phyloP scores from a whole-genome alignment of 1,140 invertebrate genomes.

The Zaprionus kolodkinae region DNA sequence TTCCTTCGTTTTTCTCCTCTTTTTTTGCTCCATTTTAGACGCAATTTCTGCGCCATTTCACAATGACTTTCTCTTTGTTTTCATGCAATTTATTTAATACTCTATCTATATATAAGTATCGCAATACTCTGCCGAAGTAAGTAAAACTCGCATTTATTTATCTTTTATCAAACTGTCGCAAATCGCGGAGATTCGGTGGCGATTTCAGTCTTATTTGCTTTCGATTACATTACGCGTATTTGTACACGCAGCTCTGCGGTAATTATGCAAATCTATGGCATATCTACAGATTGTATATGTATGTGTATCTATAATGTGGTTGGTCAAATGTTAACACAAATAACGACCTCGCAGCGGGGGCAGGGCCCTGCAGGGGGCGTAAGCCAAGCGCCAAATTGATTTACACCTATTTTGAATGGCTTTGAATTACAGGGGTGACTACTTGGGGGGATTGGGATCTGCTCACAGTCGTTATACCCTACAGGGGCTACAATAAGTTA shows the following conservation, averaged over 20 bases:
- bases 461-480: background rate
- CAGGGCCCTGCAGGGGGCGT: background rate
- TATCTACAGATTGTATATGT: background rate
- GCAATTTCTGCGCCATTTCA: conserved; percentile 30
- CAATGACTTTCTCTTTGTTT: conserved; percentile 43
- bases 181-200: background rate
- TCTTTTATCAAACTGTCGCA: background rate
- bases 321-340: background rate
- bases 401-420: conserved; percentile 21
- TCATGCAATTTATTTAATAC: conserved; percentile 11
- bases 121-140: background rate
- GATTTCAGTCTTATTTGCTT: background rate
- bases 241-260: conserved; percentile 4
- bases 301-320: background rate
- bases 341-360: background rate
- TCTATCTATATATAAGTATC: background rate
- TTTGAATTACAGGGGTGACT: background rate
- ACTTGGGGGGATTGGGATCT: background rate
- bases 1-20: background rate
- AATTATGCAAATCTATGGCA: conserved; percentile 38
- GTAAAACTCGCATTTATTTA: conserved; percentile 2
- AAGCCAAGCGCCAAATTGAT: conserved; percentile 35
- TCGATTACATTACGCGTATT: background rate
- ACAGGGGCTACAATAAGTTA: background rate
- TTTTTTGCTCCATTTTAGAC: background rate